Conservation (phyloP, 2,797 vertebrate species). For the Diplodus puntazzo region DNA sequence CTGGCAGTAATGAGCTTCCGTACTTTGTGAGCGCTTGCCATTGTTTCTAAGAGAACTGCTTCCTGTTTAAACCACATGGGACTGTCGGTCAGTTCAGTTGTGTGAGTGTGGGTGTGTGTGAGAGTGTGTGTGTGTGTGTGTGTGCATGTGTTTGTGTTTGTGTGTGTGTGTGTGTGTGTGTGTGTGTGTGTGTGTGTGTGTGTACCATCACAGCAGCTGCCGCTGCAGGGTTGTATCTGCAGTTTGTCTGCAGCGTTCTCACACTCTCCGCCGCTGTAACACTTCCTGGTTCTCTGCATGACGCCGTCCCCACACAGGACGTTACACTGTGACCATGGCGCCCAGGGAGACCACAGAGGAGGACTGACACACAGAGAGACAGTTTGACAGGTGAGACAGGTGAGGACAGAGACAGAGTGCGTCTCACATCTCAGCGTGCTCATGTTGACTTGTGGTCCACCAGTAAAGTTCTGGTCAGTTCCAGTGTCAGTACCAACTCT, state of each 20-base stretch:
- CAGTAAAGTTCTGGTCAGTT: no score
- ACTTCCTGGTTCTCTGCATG: slow-evolving; percentile 55
- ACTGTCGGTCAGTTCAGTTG: no score
- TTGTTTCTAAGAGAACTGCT: no score
- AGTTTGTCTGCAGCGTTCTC: rapidly evolving
- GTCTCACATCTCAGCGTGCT: not conserved
- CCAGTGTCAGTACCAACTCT: no score
- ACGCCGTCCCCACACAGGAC: slow-evolving; percentile 65
- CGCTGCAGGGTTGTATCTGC: slow-evolving; percentile 41
- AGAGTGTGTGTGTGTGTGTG: no score
- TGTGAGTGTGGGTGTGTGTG: no score
- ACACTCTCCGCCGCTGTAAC: slow-evolving; percentile 51
- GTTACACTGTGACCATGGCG: slow-evolving; percentile 66
- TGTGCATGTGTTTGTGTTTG: no score
- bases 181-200: slow-evolving; percentile 7
- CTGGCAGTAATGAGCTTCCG: no score
- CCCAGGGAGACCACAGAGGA: slow-evolving; percentile 61
- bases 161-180: slow-evolving; percentile 11
- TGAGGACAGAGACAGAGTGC: slow-evolving; percentile 39
- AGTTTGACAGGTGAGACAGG: not conserved
- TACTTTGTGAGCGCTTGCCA: no score
- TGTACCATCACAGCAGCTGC: slow-evolving; percentile 69
- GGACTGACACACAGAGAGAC: slow-evolving; percentile 46
- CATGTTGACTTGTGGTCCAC: no score
- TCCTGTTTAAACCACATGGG: no score